Evolutionary conservation across 2,888 invertebrate species (phyloP).

Genomic region (Slavum lentiscoides): DNA sequence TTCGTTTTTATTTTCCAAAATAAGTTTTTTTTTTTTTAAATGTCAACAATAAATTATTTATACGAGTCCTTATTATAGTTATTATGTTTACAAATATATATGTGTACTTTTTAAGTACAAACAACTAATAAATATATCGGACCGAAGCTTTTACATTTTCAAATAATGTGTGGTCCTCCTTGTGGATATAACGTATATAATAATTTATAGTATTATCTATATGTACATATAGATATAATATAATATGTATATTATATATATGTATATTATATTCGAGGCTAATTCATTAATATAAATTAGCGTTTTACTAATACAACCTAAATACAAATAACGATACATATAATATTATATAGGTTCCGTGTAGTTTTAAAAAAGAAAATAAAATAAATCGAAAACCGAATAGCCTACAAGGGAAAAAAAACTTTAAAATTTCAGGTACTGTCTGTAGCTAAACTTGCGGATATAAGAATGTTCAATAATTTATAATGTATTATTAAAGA

Average conservation of each 20-base stretch:
- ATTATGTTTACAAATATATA: constrained; percentile 30
- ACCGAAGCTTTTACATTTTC: constrained; percentile 36
- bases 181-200: too few species aligned
- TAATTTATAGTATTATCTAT: neutral
- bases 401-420: constrained; percentile 2
- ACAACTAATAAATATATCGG: constrained; percentile 15
- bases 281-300: constrained; percentile 34
- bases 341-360: neutral
- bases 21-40: constrained; percentile 16
- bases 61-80: neutral
- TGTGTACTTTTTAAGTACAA: constrained; percentile 27
- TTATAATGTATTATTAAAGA: neutral
- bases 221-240: neutral
- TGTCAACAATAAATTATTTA: constrained; percentile 38
- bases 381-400: constrained; percentile 9
- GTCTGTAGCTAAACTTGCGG: constrained; percentile 24
- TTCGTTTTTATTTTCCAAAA: constrained; percentile 34
- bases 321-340: constrained; percentile 35
- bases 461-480: constrained; percentile 9
- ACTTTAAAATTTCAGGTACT: neutral
- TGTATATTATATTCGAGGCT: neutral
- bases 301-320: constrained; percentile 40
- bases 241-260: constrained; percentile 7
- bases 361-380: neutral
- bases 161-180: neutral